Base-by-base conservation (phyloP, 2,113 vertebrate genomes). In the Cebidichthys violaceus region DNA sequence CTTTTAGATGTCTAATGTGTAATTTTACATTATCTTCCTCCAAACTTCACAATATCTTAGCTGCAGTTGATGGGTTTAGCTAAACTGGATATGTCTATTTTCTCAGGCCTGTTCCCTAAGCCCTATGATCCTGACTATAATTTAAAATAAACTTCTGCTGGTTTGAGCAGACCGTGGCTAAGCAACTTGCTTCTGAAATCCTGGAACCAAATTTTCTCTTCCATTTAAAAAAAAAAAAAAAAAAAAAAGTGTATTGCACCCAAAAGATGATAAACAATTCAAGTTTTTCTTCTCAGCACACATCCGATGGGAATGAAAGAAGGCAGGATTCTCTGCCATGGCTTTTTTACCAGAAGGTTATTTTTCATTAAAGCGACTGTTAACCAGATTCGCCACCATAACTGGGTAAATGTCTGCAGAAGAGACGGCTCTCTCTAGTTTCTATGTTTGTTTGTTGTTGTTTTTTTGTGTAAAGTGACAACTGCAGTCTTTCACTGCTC, bases 401-500 rank as follows among this genome's bases (percentile, higher is more conserved):
- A 54, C 57, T 9, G 18, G 4, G n/a, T 17, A n/a, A 14, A 65
- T 7, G 35, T 65, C 69, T 45, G 69, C 37, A 35, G 35, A 47
- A 2, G 14, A 4, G 50, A 22, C 60, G 7, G n/a, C 24, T 5
- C 35, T 22, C 47, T 71, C 17, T 35, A 1, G 62, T 67, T 43
- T 29, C 47, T 55, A 18, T 37, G 9, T 18, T 11, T 13, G 4
- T 45, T 33, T 47, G 8, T 9, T 22, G 50, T 54, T n/a, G 20
- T n/a, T 54, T 27, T 20, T n/a, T 20, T 22, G 15, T 60, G n/a
- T 24, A 55, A 67, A 60, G 62, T 37, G 64, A 81, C 79, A 52
- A 52, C 71, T 54, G 71, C 71, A 41, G 64, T 75, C 33, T 43
- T 75, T 82, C 33, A 15, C 72, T 10, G 71, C 65, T 75, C 64